Base-by-base conservation (phyloP, 2,113 vertebrate genomes). In the Hemibagrus wyckioides region DNA sequence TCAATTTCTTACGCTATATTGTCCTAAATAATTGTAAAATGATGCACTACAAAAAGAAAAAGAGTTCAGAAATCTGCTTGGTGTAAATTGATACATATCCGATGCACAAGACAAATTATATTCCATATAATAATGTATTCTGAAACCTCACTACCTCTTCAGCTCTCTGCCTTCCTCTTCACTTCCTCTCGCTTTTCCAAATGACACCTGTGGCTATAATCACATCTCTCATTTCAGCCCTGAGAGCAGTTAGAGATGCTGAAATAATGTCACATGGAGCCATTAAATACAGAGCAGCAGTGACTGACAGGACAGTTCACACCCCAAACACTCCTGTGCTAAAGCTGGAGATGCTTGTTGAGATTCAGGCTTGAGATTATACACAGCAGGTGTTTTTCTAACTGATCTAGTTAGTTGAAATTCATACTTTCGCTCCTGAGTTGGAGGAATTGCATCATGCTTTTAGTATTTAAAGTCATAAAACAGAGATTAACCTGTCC, bases 171-270 rank as follows among this genome's bases (percentile, higher is more conserved):
- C 41, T n/a, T 48, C 25, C 23, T 85, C 69, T 33, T 21, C 11
- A 73, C 6, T 39, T 52, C 71, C 75, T 28, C 48, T 44, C 48
- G 71, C 50, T 59, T 52, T 82, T 41, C 39, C 48, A 15, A 6
- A 30, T 79, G 75, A 77, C 28, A 77, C 84, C 73, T 85, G 73
- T 65, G 79, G 65, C 75, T 71, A 71, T 82, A 57, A 57, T 82
- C 6, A 71, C 63, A 82, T 57, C 28, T 87, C 63, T 87, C 65
- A 54, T 65, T 56, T 59, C 25, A 75, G 48, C 30, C 54, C 79
- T 57, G 52, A 44, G 56, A 69, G 63, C 23, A 30, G 48, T 81
- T 69, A 44, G 63, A 71, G 63, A 25, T 67, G 50, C 50, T 69
- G 33, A 57, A 54, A 57, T 81, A 36, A 56, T 39, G 63, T 86